Conservation (phyloP, 2,797 vertebrate species). For the Microtus agrestis region DNA sequence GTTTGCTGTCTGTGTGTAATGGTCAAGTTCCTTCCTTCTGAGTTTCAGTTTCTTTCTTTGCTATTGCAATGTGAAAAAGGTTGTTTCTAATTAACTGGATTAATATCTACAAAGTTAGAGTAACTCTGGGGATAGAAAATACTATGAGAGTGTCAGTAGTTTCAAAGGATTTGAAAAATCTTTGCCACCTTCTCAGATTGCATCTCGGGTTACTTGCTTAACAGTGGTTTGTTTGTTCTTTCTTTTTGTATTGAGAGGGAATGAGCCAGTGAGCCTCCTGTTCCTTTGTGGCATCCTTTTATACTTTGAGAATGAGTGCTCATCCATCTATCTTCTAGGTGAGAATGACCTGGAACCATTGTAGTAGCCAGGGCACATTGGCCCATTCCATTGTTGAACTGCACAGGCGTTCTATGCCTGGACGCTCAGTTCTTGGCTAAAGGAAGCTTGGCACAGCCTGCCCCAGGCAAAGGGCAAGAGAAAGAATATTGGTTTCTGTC, state of each 20-base stretch:
- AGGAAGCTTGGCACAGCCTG: background rate
- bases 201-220: slow-evolving; percentile 36
- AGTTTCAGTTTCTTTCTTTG: background rate
- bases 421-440: background rate
- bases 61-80: background rate
- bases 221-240: background rate
- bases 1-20: background rate
- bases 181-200: background rate
- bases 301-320: background rate
- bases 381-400: background rate
- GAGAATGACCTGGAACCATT: background rate
- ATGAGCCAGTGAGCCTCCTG: background rate
- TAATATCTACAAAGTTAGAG: slow-evolving; percentile 13
- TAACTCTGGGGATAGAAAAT: background rate
- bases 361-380: background rate
- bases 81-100: slow-evolving; percentile 30
- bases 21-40: background rate
- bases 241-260: background rate
- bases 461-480: background rate
- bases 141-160: background rate
- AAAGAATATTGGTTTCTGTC: background rate
- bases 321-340: background rate
- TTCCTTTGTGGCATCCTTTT: slow-evolving; percentile 16
- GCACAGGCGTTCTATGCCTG: background rate
- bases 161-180: slow-evolving; percentile 12